Evolutionary conservation across 37 sponge, comb jelly and placozoan species (phyloP).

Genomic region (Agelas oroides): DNA sequence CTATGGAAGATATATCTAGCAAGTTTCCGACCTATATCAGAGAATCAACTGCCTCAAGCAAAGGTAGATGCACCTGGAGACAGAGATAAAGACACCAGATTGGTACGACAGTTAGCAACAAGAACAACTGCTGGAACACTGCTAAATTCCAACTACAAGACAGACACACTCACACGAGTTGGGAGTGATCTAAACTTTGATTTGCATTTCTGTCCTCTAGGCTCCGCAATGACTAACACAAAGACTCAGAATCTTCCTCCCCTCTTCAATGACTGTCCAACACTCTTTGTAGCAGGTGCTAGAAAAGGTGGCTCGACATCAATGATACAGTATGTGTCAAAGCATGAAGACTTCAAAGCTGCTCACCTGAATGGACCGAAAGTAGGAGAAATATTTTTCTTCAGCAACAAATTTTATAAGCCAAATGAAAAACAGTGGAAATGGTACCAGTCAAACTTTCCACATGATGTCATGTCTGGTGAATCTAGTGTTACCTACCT

Average conservation of each 20-base stretch:
- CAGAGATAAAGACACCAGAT: no score
- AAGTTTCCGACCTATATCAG: no score
- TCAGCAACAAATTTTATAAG: slow-evolving; percentile 32
- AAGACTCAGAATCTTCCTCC: slow-evolving; percentile 3
- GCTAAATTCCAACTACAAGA: no score
- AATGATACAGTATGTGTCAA: slow-evolving; percentile 73
- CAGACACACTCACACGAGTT: slow-evolving; percentile 27
- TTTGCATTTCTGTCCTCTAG: slow-evolving; percentile 32
- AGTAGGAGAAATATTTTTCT: slow-evolving; percentile 81
- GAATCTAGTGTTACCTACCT: slow-evolving; percentile 53
- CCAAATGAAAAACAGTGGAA: slow-evolving; percentile 47
- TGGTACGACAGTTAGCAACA: no score
- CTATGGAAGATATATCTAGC: no score
- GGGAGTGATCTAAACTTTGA: slow-evolving; percentile 42
- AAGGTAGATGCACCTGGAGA: no score
- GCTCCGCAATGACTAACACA: slow-evolving; percentile 13
- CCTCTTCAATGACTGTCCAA: slow-evolving; percentile 69
- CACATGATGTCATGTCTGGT: slow-evolving; percentile 35
- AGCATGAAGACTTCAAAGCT: slow-evolving; percentile 79
- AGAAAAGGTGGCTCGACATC: slow-evolving; percentile 88
- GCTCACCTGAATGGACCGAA: slow-evolving; percentile 44
- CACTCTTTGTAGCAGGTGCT: slow-evolving; percentile 80
- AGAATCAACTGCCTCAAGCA: no score
- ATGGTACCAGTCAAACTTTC: slow-evolving; percentile 30
- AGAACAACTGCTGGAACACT: no score